phyloP scores from a whole-genome alignment of 2,888 invertebrate species.

The Pristionchus fissidentatus region DNA sequence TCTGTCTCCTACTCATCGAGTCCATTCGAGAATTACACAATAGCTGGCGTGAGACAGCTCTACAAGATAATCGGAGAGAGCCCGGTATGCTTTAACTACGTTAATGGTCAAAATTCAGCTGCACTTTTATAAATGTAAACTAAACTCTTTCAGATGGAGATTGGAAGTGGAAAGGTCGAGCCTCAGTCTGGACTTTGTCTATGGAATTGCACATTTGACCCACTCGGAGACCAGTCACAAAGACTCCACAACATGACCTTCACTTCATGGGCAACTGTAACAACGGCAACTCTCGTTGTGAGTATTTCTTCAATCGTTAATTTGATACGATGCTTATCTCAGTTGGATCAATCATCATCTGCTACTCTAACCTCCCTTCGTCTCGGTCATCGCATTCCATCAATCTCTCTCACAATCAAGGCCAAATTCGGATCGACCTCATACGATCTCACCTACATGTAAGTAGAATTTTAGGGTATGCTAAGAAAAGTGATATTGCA shows the following conservation, averaged over 20 bases:
- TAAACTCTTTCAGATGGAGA: conserved; percentile 28
- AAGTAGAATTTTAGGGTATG: no score
- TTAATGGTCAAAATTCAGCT: no score
- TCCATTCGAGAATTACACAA: conserved; percentile 36
- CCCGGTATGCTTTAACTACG: no score
- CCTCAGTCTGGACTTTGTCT: neutral
- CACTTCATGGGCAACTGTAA: conserved; percentile 37
- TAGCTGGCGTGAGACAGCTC: conserved; percentile 19
- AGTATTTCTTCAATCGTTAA: neutral
- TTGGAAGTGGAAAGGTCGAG: neutral
- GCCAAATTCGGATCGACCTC: neutral
- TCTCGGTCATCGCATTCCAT: neutral
- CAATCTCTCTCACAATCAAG: neutral
- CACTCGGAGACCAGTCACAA: conserved; percentile 24
- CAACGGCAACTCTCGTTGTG: conserved; percentile 14
- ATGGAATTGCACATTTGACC: conserved; percentile 49
- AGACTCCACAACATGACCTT: conserved; percentile 38
- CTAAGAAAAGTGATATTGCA: neutral
- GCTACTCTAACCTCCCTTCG: neutral
- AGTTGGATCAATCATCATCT: neutral
- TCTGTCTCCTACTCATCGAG: neutral
- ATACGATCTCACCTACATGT: neutral
- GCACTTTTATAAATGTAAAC: no score
- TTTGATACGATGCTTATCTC: neutral
- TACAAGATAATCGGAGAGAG: conserved; percentile 17